Base-by-base conservation (phyloP, 2,113 vertebrate genomes). In the Neomonachus schauinslandi region DNA sequence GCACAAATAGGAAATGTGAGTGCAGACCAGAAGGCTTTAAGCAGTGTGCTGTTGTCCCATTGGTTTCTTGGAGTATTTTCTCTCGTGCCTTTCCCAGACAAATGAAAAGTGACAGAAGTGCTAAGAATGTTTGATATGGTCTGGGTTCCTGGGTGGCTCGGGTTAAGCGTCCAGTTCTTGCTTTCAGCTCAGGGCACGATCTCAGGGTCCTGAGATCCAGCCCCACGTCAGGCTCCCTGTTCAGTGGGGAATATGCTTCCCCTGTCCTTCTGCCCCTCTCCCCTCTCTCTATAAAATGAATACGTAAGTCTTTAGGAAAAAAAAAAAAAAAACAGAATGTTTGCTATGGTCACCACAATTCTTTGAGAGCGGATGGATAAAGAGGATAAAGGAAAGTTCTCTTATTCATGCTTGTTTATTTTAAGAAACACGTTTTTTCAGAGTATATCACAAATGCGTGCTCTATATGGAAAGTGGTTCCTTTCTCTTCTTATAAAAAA, bases 1-100 rank as follows among this genome's bases (percentile, higher is more conserved):
- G 97, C 95, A 98, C 97, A 97, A 98, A 96, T 96, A 13, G 63
- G 95, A 98, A 98, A 97, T 65, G 85, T 97, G 74, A 97, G 67
- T 4, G 1, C 89, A 67, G 91, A 96, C 86, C 97, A 98, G 94
- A 98, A 97, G 95, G 97, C 97, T 97, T 93, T 90, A 83, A 97
- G 96, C 98, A 6, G 15, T 97, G 97, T 97, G 83, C 81, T 96
- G 2, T 26, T 18, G 36, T 85, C 90, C 91, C 31, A 0, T 84
- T 95, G 3, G 5, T 80, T 95, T 65, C 91, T 79, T 0, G 0
- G 63, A 16, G 0, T 83, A 91, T 74, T 87, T 51, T 91, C 94
- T 96, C 4, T 69, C 96, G 77, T 8, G 11, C 79, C 26, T 88
- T 63, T 81, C 83, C 61, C 36, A 1, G 79, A 94, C 80, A 67